Conservation (phyloP, 2,797 vertebrate genomes). For the Poeciliopsis infans region DNA sequence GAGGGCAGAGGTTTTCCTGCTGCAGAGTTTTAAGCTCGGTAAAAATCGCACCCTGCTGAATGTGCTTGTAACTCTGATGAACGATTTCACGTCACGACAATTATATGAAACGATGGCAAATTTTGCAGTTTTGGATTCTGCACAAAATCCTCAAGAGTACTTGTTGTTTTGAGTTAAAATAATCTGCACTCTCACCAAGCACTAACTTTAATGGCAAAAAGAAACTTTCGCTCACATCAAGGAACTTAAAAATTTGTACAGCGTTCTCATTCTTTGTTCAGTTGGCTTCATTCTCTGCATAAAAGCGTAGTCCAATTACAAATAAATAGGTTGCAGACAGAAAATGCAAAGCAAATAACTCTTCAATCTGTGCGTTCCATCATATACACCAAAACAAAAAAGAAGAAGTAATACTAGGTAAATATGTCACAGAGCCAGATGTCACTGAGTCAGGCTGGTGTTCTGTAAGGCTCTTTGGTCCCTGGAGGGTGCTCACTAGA, state of each 20-base stretch:
- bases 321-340: conserved; percentile 74
- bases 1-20: conserved; percentile 35
- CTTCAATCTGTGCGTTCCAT: conserved; percentile 45
- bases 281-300: conserved; percentile 49
- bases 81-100: conserved; percentile 29
- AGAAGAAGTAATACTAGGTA: conserved; percentile 11
- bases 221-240: conserved; percentile 28
- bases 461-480: conserved; percentile 72
- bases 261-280: conserved; percentile 38
- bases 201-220: conserved; percentile 16
- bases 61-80: conserved; percentile 52
- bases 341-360: conserved; percentile 74
- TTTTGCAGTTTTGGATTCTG: conserved; percentile 53
- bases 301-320: conserved; percentile 58
- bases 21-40: conserved; percentile 18
- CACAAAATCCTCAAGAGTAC: conserved; percentile 45
- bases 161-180: conserved; percentile 31
- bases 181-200: conserved; percentile 34
- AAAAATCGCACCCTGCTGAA: conserved; percentile 39
- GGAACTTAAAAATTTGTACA: conserved; percentile 56
- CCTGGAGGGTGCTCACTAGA: conserved; percentile 62
- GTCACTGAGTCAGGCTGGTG: conserved; percentile 59
- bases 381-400: conserved; percentile 46
- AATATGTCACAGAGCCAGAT: conserved; percentile 44
- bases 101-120: conserved; percentile 49